Evolutionary conservation across 2,888 invertebrate species (phyloP).

Genomic region (Sturmia bella): DNA sequence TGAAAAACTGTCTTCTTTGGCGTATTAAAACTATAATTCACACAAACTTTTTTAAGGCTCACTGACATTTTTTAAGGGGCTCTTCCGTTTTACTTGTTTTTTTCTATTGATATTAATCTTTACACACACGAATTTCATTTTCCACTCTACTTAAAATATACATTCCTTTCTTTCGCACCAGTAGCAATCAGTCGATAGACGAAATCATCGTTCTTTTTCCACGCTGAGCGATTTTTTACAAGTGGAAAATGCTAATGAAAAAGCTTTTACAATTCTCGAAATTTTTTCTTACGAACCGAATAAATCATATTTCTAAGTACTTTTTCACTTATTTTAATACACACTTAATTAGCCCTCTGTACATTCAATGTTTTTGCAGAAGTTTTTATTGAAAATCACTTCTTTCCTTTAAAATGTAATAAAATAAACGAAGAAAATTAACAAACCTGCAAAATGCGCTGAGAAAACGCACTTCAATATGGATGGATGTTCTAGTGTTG

Average conservation of each 20-base stretch:
- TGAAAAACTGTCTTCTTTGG: too few relatives aligned
- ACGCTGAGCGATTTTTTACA: slow-evolving; percentile 55
- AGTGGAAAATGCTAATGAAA: slow-evolving; percentile 69
- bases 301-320: slow-evolving; percentile 14
- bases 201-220: slow-evolving; percentile 19
- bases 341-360: not conserved
- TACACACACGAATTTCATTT: not conserved
- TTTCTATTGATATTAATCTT: not conserved
- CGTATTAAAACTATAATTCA: not conserved
- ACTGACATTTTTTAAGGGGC: not conserved
- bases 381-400: slow-evolving; percentile 30
- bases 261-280: slow-evolving; percentile 14
- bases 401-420: slow-evolving; percentile 45
- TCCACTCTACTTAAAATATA: not conserved
- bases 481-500: slow-evolving; percentile 71
- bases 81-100: not conserved
- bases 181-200: not conserved
- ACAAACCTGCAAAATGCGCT: slow-evolving; percentile 78
- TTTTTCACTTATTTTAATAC: slow-evolving; percentile 1
- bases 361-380: slow-evolving; percentile 26
- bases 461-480: slow-evolving; percentile 80
- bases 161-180: slow-evolving; percentile 33
- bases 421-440: slow-evolving; percentile 64
- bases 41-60: not conserved
- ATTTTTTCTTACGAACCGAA: slow-evolving; percentile 35